Conservation (phyloP, 2,113 vertebrate species). For the Alces alces region DNA sequence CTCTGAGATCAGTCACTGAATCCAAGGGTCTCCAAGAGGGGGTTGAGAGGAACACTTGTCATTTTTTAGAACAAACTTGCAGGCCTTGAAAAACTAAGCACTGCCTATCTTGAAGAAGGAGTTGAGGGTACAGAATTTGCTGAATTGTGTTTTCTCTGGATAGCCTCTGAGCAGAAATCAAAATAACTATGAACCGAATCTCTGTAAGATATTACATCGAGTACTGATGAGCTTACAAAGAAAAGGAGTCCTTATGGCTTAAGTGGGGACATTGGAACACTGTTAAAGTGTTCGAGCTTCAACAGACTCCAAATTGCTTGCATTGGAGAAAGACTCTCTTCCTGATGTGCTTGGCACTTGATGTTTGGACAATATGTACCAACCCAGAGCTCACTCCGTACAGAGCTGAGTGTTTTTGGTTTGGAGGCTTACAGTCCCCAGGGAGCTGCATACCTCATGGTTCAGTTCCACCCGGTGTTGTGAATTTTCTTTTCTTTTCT, state of each 20-base stretch:
- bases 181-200: neutral
- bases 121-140: neutral
- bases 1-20: neutral
- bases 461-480: neutral
- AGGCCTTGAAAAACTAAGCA: neutral
- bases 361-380: neutral
- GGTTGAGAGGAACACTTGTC: neutral
- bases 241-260: slow-evolving; percentile 7
- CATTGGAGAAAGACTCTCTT: neutral
- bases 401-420: neutral
- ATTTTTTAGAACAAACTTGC: neutral
- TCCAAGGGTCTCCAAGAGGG: neutral
- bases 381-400: neutral
- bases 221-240: neutral
- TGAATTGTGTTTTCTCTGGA: neutral
- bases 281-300: slow-evolving; percentile 12
- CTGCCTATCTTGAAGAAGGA: neutral
- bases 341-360: neutral
- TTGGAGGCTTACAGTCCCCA: neutral
- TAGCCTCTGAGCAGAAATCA: neutral
- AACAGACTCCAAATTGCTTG: neutral
- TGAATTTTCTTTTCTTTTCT: neutral
- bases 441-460: neutral
- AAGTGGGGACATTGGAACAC: neutral
- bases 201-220: neutral